Evolutionary conservation across 2,888 invertebrate species (phyloP).

Genomic region (Rotaria sp.): DNA sequence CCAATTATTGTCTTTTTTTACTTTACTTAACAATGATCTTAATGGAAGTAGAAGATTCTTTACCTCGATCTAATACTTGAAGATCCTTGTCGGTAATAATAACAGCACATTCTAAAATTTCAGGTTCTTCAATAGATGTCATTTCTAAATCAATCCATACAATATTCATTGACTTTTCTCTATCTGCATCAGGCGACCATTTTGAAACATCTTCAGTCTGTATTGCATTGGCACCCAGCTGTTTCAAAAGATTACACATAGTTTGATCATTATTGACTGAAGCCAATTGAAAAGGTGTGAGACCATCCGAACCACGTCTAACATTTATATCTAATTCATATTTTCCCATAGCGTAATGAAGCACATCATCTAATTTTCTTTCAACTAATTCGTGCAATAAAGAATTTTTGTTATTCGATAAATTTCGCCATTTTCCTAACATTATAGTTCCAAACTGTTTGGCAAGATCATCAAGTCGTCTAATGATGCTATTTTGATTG

Average conservation of each 20-base stretch:
- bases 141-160: constrained; percentile 59
- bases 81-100: constrained; percentile 63
- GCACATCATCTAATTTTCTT: not conserved
- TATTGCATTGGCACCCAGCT: not conserved
- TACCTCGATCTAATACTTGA: not conserved
- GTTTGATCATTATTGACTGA: not conserved
- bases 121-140: constrained; percentile 76
- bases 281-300: not conserved
- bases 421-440: not conserved
- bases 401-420: not conserved
- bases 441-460: not conserved
- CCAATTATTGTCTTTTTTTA: not conserved
- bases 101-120: constrained; percentile 81
- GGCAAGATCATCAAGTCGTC: not conserved
- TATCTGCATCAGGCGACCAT: not conserved
- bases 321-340: not conserved
- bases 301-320: not conserved
- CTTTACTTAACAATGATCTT: not conserved
- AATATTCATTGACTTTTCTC: constrained; percentile 30
- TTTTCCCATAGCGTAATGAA: not conserved
- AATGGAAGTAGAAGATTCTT: not conserved
- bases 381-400: not conserved
- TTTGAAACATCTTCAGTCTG: not conserved
- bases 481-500: not conserved
- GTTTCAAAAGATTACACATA: not conserved